Conservation (phyloP, 35 echinoderm and acorn worm species). For the Hemicentrotus pulcherrimus region DNA sequence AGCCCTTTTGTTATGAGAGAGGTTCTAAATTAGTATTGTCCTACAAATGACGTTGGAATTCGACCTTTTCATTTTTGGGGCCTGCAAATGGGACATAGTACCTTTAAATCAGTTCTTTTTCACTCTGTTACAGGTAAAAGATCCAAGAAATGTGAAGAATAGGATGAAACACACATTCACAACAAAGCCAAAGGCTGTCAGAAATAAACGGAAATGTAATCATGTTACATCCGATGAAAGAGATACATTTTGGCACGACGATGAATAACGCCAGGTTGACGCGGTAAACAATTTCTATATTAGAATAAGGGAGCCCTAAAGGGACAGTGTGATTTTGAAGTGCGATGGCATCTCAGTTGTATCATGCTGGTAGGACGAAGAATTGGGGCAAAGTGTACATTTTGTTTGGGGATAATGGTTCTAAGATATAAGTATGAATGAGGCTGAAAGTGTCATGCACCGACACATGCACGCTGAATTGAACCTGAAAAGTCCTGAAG, state of each 20-base stretch:
- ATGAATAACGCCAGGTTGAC: not conserved
- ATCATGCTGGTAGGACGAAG: not conserved
- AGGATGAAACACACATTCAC: not conserved
- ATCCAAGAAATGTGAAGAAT: not conserved
- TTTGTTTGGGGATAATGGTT: not conserved
- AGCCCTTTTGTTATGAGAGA: no score
- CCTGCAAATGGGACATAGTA: no score
- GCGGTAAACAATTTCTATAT: not conserved
- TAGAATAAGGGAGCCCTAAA: not conserved
- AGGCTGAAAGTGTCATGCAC: not conserved
- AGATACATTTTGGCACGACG: not conserved
- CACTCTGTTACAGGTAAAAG: no score
- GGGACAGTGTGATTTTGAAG: not conserved
- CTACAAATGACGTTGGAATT: no score
- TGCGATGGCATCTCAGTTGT: not conserved
- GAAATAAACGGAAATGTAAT: not conserved
- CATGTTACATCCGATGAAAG: not conserved
- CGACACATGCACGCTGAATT: not conserved
- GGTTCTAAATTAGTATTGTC: no score
- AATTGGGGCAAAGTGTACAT: not conserved
- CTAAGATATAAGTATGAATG: not conserved
- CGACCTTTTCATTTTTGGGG: no score
- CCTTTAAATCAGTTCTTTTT: no score
- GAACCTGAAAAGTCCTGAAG: no score
- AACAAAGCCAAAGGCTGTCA: not conserved